phyloP scores from a whole-genome alignment of 2,888 invertebrate species.

The Nasonia oneida region DNA sequence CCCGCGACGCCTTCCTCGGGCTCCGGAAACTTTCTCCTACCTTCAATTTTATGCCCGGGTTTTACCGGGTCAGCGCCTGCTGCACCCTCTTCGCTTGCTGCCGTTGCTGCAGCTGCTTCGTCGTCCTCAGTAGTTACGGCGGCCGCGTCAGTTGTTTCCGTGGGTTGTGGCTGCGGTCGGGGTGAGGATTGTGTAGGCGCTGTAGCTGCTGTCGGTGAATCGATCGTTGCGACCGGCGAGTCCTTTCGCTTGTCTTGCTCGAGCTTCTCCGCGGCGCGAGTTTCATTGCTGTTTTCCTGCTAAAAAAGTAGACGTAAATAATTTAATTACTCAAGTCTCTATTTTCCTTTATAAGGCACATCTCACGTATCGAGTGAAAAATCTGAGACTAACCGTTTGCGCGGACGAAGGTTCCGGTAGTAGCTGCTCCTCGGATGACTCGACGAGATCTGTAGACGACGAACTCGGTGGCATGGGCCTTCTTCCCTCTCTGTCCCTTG shows the following conservation, averaged over 20 bases:
- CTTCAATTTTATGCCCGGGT: slow-evolving; percentile 57
- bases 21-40: slow-evolving; percentile 42
- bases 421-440: slow-evolving; percentile 74
- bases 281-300: slow-evolving; percentile 49
- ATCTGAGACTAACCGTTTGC: not conserved
- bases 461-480: slow-evolving; percentile 77
- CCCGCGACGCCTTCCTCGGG: slow-evolving; percentile 60
- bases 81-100: slow-evolving; percentile 58
- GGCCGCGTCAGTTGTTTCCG: slow-evolving; percentile 25
- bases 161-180: slow-evolving; percentile 23
- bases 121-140: not conserved
- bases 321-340: not conserved
- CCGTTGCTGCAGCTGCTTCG: slow-evolving; percentile 19
- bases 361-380: not conserved
- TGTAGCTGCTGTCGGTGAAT: slow-evolving; percentile 59
- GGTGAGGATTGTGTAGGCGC: not conserved
- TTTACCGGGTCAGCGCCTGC: not conserved
- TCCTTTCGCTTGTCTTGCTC: slow-evolving; percentile 60
- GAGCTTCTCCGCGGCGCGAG: slow-evolving; percentile 51
- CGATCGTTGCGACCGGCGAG: slow-evolving; percentile 57
- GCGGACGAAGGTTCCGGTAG: slow-evolving; percentile 63
- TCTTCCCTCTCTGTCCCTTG: slow-evolving; percentile 80
- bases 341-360: not conserved
- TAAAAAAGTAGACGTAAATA: not conserved
- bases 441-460: slow-evolving; percentile 70